These are phyloP conservation scores for Austrofundulus limnaeus DNA, from an alignment of 2,113 vertebrate genomes.

Conservation along the genomic window DNA sequence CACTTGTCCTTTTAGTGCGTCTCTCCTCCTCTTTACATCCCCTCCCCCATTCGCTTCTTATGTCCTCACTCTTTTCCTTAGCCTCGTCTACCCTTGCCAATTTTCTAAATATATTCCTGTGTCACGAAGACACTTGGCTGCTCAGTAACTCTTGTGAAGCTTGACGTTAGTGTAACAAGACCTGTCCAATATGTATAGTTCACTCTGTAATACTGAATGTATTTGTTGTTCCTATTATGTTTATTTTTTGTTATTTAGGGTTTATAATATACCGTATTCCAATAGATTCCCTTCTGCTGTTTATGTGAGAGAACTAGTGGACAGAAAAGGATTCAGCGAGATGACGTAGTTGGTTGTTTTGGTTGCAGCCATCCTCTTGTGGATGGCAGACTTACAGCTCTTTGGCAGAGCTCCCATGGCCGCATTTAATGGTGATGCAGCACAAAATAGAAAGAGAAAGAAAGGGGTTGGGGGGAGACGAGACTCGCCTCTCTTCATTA, in stretches of 20 bases:
- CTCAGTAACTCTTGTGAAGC: background rate
- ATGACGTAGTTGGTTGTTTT: constrained; percentile 62
- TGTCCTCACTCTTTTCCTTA: constrained; percentile 42
- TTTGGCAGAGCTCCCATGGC: constrained; percentile 67
- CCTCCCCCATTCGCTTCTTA: constrained; percentile 50
- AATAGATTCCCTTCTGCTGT: constrained; percentile 19
- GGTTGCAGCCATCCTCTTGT: constrained; percentile 57
- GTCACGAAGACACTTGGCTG: constrained; percentile 2
- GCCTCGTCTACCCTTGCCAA: constrained; percentile 19
- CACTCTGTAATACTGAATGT: background rate
- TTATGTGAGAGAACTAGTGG: constrained; percentile 7
- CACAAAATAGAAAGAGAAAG: constrained; percentile 51
- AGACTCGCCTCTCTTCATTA: constrained; percentile 9
- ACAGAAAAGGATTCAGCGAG: constrained; percentile 29
- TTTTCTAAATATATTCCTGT: constrained; percentile 19
- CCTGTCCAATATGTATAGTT: background rate
- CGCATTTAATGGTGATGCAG: constrained; percentile 66
- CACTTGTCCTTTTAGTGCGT: constrained; percentile 69
- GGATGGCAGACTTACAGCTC: constrained; percentile 59
- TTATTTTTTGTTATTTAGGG: background rate
- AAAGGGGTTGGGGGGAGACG: constrained; percentile 14
- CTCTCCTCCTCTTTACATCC: constrained; percentile 39
- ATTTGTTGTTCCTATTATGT: constrained; percentile 3
- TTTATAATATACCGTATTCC: constrained; percentile 19
- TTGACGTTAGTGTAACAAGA: background rate